These are phyloP conservation scores for Diceros bicornis DNA, from an alignment of 2,797 vertebrate genomes.

Conservation along the genomic window DNA sequence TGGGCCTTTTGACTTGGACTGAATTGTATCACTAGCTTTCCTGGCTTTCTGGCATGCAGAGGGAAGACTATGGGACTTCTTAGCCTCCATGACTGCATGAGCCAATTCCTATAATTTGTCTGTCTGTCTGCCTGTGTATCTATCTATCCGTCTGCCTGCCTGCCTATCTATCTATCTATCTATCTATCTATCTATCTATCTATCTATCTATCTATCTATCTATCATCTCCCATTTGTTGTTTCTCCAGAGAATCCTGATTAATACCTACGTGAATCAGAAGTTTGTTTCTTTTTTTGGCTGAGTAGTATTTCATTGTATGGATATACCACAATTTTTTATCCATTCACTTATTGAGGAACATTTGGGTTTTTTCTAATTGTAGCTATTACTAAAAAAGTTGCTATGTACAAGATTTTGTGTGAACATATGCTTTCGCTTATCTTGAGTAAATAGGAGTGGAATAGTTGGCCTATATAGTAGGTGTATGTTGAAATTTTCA, in stretches of 20 bases:
- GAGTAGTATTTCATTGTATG: neutral
- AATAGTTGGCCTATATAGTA: neutral
- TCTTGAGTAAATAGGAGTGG: neutral
- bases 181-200: no score
- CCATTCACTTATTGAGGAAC: neutral
- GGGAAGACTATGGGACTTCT: neutral
- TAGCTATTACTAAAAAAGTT: neutral
- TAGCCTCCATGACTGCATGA: neutral
- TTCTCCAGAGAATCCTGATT: neutral
- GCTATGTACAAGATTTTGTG: neutral
- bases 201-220: no score
- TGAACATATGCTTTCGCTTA: neutral
- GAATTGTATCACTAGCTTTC: neutral
- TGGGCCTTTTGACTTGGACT: neutral
- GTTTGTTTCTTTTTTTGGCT: neutral
- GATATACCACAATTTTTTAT: neutral
- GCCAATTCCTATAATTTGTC: neutral
- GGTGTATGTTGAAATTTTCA: neutral
- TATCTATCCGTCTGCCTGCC: no score
- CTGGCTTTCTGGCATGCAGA: neutral
- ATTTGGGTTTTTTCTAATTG: neutral
- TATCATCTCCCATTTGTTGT: neutral
- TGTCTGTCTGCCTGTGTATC: no score
- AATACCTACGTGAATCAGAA: neutral
- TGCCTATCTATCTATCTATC: no score